phyloP scores from a whole-genome alignment of 1,140 invertebrate species.

The Papilio polytes region DNA sequence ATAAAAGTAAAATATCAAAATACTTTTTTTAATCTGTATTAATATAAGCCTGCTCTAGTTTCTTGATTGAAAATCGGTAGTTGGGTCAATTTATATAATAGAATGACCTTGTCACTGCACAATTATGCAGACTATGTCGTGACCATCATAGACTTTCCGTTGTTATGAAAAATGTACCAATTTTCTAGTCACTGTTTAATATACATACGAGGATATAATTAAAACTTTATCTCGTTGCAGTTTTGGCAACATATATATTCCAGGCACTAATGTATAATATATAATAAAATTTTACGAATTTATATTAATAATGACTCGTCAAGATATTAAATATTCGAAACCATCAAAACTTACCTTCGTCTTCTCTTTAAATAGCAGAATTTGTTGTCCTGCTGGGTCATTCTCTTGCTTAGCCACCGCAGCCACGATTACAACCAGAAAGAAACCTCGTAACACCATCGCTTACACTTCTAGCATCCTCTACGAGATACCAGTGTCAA shows the following conservation, averaged over 20 bases:
- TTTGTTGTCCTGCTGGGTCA: slow-evolving; percentile 27
- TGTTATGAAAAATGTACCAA: slow-evolving; percentile 12
- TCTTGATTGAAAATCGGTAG: neutral
- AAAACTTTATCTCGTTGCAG: too few relatives aligned
- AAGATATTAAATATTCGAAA: too few relatives aligned
- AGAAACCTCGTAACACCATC: slow-evolving; percentile 18
- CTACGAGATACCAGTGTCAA: slow-evolving; percentile 12
- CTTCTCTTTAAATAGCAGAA: slow-evolving; percentile 27
- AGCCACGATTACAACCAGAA: slow-evolving; percentile 10
- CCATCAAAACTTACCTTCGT: slow-evolving; percentile 18
- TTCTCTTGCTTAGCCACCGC: slow-evolving; percentile 3
- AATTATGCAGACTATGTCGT: slow-evolving; percentile 22
- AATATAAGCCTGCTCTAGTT: neutral
- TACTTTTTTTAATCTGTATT: neutral
- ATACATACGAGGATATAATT: neutral
- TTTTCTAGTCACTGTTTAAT: neutral
- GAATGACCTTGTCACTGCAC: slow-evolving; percentile 28
- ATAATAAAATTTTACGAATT: too few relatives aligned
- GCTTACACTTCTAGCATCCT: slow-evolving; percentile 14
- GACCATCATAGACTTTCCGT: slow-evolving; percentile 28
- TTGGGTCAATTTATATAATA: slow-evolving; percentile 11
- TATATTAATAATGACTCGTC: too few relatives aligned
- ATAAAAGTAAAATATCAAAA: slow-evolving; percentile 73
- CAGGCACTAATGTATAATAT: too few relatives aligned
- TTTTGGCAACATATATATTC: too few relatives aligned